These are phyloP conservation scores for Eleutherodactylus coqui DNA, from an alignment of 2,797 vertebrate species.

Conservation along the genomic window DNA sequence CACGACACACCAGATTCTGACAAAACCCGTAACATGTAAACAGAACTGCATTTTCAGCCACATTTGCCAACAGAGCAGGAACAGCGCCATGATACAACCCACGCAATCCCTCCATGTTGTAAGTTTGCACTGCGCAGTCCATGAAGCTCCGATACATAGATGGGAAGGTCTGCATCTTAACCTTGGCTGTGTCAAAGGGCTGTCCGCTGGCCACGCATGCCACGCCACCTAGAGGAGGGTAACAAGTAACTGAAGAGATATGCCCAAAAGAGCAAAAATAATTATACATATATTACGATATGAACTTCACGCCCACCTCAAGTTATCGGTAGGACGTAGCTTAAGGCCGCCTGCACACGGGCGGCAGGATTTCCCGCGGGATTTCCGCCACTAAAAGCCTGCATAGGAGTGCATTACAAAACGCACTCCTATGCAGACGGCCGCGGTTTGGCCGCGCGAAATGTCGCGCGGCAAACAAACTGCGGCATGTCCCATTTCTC, in stretches of 20 bases:
- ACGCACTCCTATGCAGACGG: no score
- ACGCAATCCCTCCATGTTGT: conserved; percentile 59
- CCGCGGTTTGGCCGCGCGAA: no score
- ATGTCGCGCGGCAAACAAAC: no score
- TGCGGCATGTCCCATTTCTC: no score
- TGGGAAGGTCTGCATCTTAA: conserved; percentile 69
- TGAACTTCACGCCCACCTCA: background rate
- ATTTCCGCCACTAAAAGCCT: no score
- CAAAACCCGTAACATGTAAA: conserved; percentile 67
- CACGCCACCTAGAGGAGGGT: conserved; percentile 51
- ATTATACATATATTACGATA: background rate
- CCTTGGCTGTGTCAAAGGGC: conserved; percentile 68
- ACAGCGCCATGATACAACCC: conserved; percentile 65
- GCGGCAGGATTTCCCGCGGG: no score
- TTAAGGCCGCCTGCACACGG: no score
- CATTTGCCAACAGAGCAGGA: conserved; percentile 65
- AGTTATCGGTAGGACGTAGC: no score
- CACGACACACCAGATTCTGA: conserved; percentile 60
- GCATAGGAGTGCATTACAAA: no score
- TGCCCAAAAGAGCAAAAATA: background rate
- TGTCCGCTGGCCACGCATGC: conserved; percentile 66
- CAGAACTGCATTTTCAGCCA: conserved; percentile 65
- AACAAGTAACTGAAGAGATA: background rate
- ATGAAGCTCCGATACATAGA: conserved; percentile 64
- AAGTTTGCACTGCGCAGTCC: conserved; percentile 61